Conservation (phyloP, 2,888 invertebrate species). For the Melanchra persicariae region DNA sequence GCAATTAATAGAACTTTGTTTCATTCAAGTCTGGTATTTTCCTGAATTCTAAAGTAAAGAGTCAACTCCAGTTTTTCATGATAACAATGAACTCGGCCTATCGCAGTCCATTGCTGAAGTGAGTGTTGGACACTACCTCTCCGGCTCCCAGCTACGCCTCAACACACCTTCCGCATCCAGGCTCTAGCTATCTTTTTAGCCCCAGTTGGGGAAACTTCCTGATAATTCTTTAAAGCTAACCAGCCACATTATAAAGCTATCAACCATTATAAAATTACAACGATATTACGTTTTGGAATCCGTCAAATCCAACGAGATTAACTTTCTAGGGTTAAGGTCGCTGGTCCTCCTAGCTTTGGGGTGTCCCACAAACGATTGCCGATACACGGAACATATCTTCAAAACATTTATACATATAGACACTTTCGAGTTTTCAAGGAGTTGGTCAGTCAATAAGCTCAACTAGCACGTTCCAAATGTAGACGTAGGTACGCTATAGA, state of each 20-base stretch:
- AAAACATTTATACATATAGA: background rate
- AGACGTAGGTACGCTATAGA: background rate
- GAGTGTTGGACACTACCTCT: too few species aligned
- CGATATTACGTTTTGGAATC: too few species aligned
- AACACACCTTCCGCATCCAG: too few species aligned
- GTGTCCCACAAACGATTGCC: too few species aligned
- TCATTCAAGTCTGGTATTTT: background rate
- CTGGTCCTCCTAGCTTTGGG: too few species aligned
- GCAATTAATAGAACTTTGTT: slow-evolving; percentile 7
- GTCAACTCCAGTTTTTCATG: background rate
- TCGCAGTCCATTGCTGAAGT: background rate
- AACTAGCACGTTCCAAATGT: background rate
- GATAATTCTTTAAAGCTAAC: too few species aligned
- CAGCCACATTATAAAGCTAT: too few species aligned
- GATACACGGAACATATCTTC: background rate
- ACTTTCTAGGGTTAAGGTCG: background rate
- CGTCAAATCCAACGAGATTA: too few species aligned
- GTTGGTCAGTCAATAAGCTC: background rate
- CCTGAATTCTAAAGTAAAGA: background rate
- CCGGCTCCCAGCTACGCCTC: too few species aligned
- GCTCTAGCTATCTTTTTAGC: too few species aligned
- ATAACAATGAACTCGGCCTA: background rate
- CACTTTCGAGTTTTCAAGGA: background rate
- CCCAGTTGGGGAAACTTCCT: too few species aligned
- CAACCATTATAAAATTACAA: too few species aligned